Evolutionary conservation across 2,113 vertebrate genomes (phyloP).

Genomic region (Entelurus aequoreus): DNA sequence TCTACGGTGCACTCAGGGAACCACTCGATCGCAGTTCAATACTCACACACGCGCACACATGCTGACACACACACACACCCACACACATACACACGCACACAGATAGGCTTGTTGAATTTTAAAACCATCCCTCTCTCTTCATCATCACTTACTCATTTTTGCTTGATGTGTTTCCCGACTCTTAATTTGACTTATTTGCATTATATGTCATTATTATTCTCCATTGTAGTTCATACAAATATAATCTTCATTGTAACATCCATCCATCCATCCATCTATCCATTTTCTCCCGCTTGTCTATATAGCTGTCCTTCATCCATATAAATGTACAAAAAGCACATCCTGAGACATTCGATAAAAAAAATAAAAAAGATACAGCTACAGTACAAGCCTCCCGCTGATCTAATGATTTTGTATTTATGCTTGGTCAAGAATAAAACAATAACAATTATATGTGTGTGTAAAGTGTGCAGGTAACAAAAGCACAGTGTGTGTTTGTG

Average conservation of each 20-base stretch:
- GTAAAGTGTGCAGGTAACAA: background rate
- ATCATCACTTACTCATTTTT: background rate
- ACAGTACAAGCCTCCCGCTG: constrained; percentile 4
- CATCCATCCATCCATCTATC: background rate
- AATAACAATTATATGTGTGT: background rate
- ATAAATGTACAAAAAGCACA: too few relatives aligned
- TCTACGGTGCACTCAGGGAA: constrained; percentile 31
- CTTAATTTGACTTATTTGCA: background rate
- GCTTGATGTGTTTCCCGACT: background rate
- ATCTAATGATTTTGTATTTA: background rate
- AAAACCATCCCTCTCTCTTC: constrained; percentile 9
- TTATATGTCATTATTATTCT: too few relatives aligned
- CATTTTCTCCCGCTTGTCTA: too few relatives aligned
- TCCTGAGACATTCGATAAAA: constrained; percentile 2
- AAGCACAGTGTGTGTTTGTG: background rate
- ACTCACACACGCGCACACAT: constrained; percentile 3
- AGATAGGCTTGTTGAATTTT: background rate
- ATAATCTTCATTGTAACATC: background rate
- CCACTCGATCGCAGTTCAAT: constrained; percentile 53
- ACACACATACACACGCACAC: constrained; percentile 19
- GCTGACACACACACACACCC: constrained; percentile 7
- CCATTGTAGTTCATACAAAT: background rate
- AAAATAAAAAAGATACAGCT: background rate
- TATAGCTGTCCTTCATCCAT: background rate
- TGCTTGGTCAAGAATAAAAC: background rate